Evolutionary conservation across 2,888 invertebrate genomes (phyloP), one percentile per base, ranked within the genome.

Genomic region (Anthophora plumipes): DNA sequence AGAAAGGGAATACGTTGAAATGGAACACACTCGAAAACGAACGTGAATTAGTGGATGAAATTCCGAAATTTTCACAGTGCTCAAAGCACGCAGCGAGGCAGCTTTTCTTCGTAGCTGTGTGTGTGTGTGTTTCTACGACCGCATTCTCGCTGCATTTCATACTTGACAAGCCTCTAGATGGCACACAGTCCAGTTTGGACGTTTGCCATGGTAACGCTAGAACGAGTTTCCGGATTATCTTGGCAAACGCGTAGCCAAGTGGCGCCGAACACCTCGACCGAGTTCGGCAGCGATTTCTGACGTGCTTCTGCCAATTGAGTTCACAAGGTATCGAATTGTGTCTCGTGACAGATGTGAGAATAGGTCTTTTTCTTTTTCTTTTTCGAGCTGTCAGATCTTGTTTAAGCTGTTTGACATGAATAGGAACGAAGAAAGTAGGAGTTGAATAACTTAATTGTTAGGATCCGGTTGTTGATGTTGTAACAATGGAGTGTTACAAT

Each of bases 161-260:
- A 54, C 61, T 14, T n/a, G 11, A 54, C 57, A 43, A 20, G 57
- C 25, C 31, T 46, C 60, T 77, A 71, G 77, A 48, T 48, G 71
- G 67, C 50, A 70, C 74, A 59, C 63, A 52, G 66, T 78, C 69
- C 80, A 77, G 76, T 75, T 85, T 85, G 85, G 85, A 85, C 83
- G 77, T 74, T 79, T 85, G 85, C 85, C 85, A 85, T 43, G 85
- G 85, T 85, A 85, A 85, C 50, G 83, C 79, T 85, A 85, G 85
- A 85, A 83, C 83, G 74, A 77, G 85, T 85, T 85, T 85, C 85
- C 85, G 81, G 81, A 85, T 83, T 83, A 77, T 85, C 85, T 85
- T 85, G 85, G 83, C 81, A 67, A 72, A 77, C 81, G 64, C 11
- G 50, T 22, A 48, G 54, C 46, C 41, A 68, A 78, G 82, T 71